Base-by-base conservation (phyloP, 1,140 invertebrate genomes). In the Drosophila subpulchrella region DNA sequence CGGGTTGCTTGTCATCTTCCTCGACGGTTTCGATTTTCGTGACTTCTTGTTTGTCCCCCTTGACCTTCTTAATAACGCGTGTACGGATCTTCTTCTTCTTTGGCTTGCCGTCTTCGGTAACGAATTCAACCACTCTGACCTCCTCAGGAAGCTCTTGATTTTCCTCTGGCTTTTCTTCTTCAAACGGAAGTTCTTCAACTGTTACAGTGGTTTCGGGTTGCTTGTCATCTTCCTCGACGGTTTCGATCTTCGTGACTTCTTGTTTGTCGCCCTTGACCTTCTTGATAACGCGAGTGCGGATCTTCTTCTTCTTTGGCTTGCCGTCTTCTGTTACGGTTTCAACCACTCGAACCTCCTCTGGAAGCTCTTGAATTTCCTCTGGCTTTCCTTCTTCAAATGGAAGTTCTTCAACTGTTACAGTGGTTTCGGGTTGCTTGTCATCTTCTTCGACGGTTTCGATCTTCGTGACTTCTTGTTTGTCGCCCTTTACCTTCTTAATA, bases 21-120 rank as follows among this genome's bases (percentile, higher is more conserved):
- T 47, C 46, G 24, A 47, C 46, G 13, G 24, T 47, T 47, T 47
- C 20, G 24, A 47, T 47, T 24, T 47, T 47, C 12, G 46, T 47
- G 12, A 47, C 46, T 47, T 47, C 46, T 47, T 47, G 46, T n/a
- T 47, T 47, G 46, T 47, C 46, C 13, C 46, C 46, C 46, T 47
- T 47, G 24, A 47, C 46, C 46, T 47, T 47, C 46, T 47, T 47
- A 24, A 47, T 47, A 2, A 47, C 24, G 5, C 46, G 46, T 30
- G 46, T 47, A 2, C 46, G 46, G 46, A 47, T 30, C 46, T 47
- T 47, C 46, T 47, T 47, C 46, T 47, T 47, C 46, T 47, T 47
- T 13, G 46, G 46, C 46, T 47, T 47, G 24, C 46, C 46, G 12
- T 47, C 46, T 27, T 47, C 46, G 24, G 46, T 27, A n/a, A 47